Evolutionary conservation across 2,888 invertebrate genomes (phyloP).

Genomic region (Drosophila pseudotalamancana): DNA sequence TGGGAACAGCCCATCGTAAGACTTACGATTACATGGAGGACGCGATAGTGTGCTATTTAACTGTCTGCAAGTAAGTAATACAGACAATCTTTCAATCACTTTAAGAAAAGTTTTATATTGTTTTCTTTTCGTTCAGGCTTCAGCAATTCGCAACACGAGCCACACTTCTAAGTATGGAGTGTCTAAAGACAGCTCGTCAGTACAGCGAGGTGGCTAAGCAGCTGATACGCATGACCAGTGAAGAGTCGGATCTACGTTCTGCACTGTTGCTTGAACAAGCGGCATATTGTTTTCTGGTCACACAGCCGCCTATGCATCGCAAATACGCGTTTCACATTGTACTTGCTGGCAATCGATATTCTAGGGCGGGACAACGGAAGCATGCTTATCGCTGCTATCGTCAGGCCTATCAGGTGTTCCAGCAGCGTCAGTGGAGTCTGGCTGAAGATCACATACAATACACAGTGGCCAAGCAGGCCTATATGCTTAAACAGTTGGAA

Average conservation of each 20-base stretch:
- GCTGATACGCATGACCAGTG: conserved; percentile 97
- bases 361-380: conserved; percentile 95
- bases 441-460: conserved; percentile 98
- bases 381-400: conserved; percentile 96
- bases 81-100: conserved; percentile 8
- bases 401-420: conserved; percentile 93
- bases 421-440: conserved; percentile 92
- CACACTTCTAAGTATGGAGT: conserved; percentile 94
- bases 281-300: conserved; percentile 93
- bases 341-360: conserved; percentile 97
- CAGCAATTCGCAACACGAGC: conserved; percentile 96
- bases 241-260: conserved; percentile 98
- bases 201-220: conserved; percentile 98
- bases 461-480: conserved; percentile 95
- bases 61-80: conserved; percentile 91
- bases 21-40: conserved; percentile 97
- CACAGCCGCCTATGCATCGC: conserved; percentile 89
- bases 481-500: conserved; percentile 89
- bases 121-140: conserved; percentile 86
- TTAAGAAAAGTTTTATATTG: not conserved
- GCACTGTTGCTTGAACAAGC: conserved; percentile 98
- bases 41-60: conserved; percentile 95
- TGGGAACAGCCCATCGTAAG: conserved; percentile 90
- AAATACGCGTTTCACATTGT: conserved; percentile 99
- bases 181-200: conserved; percentile 90